Percentiles rank a stretch among this genome's conserved stretches.
Evolutionary conservation across 2,113 vertebrate genomes (phyloP).

Genomic region (Tragelaphus scriptus): DNA sequence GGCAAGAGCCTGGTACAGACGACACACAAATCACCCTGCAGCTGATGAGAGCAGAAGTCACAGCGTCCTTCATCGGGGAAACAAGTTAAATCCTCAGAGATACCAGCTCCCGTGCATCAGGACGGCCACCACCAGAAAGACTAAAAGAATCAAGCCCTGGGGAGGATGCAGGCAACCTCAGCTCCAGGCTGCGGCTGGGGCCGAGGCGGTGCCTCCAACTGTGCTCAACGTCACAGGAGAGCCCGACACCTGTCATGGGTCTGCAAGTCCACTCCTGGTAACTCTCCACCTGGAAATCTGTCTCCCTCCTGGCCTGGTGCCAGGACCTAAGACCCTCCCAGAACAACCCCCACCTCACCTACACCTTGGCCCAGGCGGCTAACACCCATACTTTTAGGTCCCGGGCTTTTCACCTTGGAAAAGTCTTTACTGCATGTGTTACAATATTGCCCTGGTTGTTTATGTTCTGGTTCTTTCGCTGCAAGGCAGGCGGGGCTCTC

Average conservation of each 20-base stretch:
- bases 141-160: too few relatives aligned
- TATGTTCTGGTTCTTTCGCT: background rate
- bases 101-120: background rate
- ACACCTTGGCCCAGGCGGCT: fast-evolving
- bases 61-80: background rate
- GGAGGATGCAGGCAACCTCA: fast-evolving
- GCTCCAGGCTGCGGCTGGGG: fast-evolving
- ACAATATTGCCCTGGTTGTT: background rate
- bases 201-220: background rate
- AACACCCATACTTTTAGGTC: fast-evolving
- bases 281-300: background rate
- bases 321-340: background rate
- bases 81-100: background rate
- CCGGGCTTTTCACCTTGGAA: background rate
- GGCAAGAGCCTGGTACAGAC: background rate
- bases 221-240: background rate
- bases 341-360: fast-evolving
- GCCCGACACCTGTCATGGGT: fast-evolving
- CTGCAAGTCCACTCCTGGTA: background rate
- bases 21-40: fast-evolving
- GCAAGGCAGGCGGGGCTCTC: background rate
- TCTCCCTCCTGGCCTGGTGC: background rate
- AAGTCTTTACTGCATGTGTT: background rate
- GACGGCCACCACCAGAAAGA: background rate
- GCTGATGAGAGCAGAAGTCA: fast-evolving